Evolutionary conservation across 2,888 invertebrate species (phyloP), one percentile per base, ranked within the genome.

Genomic region (Tachina fera): DNA sequence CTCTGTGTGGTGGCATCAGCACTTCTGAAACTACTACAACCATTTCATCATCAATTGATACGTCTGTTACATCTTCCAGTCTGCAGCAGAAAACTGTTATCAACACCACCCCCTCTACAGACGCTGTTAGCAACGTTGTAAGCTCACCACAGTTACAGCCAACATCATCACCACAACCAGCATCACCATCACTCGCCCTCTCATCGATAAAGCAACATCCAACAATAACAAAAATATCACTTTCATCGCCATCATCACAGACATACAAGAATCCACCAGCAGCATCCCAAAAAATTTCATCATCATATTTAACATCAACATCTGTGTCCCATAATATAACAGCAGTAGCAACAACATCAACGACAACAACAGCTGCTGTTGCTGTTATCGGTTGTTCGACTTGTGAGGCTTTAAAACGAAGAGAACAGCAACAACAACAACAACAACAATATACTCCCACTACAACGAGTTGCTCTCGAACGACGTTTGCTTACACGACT

Each of bases 11-110:
- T 86, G 76, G 81, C 60, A 58, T 82, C 65, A 51, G 67, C 58
- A 65, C 65, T 51, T 83, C 76, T 43, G 77, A 80, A 61, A 75
- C 74, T 47, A 51, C 86, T 70, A 87, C 87, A 84, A 83, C 85
- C 84, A 87, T 88, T 87, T 78, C 83, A 87, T 84, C 87, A 84
- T 80, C 87, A 86, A 86, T 86, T 87, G 87, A 84, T 63, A 87
- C 88, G 58, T 72, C 87, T 84, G 83, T 87, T 77, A 86, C 87
- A 84, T 87, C 87, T 83, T 80, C 80, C 75, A 86, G 85, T 76
- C 84, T 85, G 78, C 88, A 88, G 87, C 87, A 87, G 86, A 75
- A 76, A 43, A 87, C 84, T 87, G 84, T 81, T 87, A 83, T 82
- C 83, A 70, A 86, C 82, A 77, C 81, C 76, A 74, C 71, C 79